A percentile compares a stretch with the other conserved stretches of the same genome.
Evolutionary conservation across 2,888 invertebrate genomes (phyloP).

Genomic region (Drosophila demipolita): DNA sequence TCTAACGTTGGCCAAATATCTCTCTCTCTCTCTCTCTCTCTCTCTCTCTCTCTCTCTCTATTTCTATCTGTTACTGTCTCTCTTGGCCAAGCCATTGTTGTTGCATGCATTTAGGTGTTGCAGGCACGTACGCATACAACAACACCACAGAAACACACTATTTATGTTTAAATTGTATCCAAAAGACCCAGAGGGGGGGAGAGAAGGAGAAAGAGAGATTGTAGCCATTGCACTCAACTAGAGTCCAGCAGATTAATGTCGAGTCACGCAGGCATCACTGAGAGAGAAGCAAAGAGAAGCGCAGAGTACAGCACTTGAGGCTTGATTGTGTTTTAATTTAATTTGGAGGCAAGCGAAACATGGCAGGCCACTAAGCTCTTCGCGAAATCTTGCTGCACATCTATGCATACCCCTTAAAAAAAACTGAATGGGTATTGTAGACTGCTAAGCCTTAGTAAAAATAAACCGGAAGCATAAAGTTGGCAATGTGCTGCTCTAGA

Average conservation of each 20-base stretch:
- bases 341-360: slow-evolving; percentile 45
- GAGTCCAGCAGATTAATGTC: slow-evolving; percentile 64
- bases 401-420: slow-evolving; percentile 5
- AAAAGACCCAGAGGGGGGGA: background rate
- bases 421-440: background rate
- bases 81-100: slow-evolving; percentile 50
- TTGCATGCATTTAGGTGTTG: slow-evolving; percentile 74
- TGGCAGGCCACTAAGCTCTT: slow-evolving; percentile 24
- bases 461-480: background rate
- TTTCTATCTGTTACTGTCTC: accelerated
- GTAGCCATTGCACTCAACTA: slow-evolving; percentile 27
- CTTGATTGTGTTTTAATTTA: slow-evolving; percentile 75
- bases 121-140: slow-evolving; percentile 66
- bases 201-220: background rate
- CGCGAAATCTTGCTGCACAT: slow-evolving; percentile 5
- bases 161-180: slow-evolving; percentile 52
- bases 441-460: background rate
- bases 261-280: slow-evolving; percentile 51
- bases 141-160: slow-evolving; percentile 23
- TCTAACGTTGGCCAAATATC: slow-evolving; percentile 17
- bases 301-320: slow-evolving; percentile 17
- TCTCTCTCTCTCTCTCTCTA: background rate
- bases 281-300: background rate
- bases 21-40: background rate
- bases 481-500: background rate